These are phyloP conservation scores for Dolichallabes microphthalmus DNA, from an alignment of 2,113 vertebrate species.

Conservation along the genomic window DNA sequence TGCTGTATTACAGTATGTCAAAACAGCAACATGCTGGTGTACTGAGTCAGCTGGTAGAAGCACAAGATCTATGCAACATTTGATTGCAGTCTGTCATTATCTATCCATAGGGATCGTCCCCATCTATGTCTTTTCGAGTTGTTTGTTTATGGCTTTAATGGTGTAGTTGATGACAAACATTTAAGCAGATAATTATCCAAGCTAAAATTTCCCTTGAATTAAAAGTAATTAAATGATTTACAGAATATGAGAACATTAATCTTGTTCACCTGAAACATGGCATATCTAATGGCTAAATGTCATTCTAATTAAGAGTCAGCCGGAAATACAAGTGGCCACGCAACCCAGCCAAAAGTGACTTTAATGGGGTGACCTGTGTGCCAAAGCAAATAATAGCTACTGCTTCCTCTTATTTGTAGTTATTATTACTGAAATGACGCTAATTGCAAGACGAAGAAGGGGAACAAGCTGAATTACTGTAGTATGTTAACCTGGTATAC, in stretches of 20 bases:
- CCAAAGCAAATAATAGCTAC: background rate
- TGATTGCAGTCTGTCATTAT: background rate
- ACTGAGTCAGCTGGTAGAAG: background rate
- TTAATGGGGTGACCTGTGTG: constrained; percentile 10
- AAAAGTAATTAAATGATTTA: background rate
- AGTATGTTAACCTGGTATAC: no score
- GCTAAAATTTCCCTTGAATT: background rate
- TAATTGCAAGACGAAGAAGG: background rate
- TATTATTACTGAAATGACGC: background rate
- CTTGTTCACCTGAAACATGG: constrained; percentile 19
- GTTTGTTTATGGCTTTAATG: background rate
- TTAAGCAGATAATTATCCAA: background rate
- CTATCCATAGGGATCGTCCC: background rate
- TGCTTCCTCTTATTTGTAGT: background rate
- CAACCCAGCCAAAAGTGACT: constrained; percentile 4
- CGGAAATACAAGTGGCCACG: background rate
- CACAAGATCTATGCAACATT: no score
- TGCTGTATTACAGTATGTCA: background rate
- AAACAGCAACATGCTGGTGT: no score
- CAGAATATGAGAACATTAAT: constrained; percentile 17
- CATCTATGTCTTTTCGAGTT: background rate
- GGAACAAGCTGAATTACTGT: background rate
- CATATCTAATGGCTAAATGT: constrained; percentile 26
- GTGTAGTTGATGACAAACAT: background rate
- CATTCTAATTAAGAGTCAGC: constrained; percentile 21